Conservation (phyloP, 2,888 invertebrate genomes). For the Zygogramma bicolorata region DNA sequence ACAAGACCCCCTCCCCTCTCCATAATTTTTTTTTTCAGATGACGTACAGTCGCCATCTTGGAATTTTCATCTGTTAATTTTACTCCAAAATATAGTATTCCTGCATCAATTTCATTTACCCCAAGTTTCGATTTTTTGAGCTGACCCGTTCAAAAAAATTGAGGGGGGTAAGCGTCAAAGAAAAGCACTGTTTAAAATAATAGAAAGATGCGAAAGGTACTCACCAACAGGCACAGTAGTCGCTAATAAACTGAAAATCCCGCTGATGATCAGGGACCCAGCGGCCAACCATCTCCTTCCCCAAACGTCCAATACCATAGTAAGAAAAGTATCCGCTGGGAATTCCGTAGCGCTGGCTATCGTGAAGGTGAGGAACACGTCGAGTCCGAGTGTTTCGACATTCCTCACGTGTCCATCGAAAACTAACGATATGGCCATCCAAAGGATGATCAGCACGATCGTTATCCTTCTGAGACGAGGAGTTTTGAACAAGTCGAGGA, state of each 20-base stretch:
- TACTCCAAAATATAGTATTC: too few relatives aligned
- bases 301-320: conserved; percentile 82
- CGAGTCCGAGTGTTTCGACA: conserved; percentile 84
- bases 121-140: too few relatives aligned
- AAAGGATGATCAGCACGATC: conserved; percentile 82
- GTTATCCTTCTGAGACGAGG: conserved; percentile 83
- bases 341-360: conserved; percentile 86
- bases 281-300: conserved; percentile 89
- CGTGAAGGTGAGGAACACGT: conserved; percentile 88
- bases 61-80: too few relatives aligned
- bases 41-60: too few relatives aligned
- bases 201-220: too few relatives aligned
- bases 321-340: conserved; percentile 86
- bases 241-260: conserved; percentile 83
- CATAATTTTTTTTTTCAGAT: too few relatives aligned
- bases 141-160: too few relatives aligned
- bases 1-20: too few relatives aligned
- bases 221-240: conserved; percentile 80
- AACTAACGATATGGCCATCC: conserved; percentile 91
- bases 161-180: too few relatives aligned
- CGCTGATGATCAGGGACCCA: conserved; percentile 84
- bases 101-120: too few relatives aligned
- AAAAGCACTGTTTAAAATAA: too few relatives aligned
- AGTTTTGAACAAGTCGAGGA: conserved; percentile 83
- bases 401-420: conserved; percentile 92